A percentile compares a stretch with the other conserved stretches of the same genome.
Conservation (phyloP, 2,888 invertebrate species). For the Leistus spinibarbis region DNA sequence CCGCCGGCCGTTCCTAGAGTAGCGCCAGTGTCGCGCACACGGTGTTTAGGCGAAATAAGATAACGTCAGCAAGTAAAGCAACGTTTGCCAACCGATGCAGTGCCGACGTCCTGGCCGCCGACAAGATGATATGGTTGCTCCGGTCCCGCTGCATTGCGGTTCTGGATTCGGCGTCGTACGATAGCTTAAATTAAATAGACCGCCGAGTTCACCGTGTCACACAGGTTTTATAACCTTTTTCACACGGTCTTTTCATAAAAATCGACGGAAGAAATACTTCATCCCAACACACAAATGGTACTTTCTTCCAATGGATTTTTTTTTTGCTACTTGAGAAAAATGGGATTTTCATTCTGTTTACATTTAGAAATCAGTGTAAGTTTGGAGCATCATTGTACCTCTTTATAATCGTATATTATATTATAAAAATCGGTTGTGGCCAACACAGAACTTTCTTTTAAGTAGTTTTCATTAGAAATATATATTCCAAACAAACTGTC, state of each 20-base stretch:
- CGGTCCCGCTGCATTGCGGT: constrained; percentile 25
- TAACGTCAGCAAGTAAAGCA: constrained; percentile 24
- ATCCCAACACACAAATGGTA: background rate
- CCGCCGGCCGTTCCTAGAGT: background rate
- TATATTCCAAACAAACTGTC: too few species aligned
- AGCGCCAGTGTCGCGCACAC: background rate
- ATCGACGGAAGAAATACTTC: background rate
- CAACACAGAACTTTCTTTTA: too few species aligned
- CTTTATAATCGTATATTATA: too few species aligned
- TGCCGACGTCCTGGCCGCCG: background rate
- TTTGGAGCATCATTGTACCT: too few species aligned
- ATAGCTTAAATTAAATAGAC: constrained; percentile 36
- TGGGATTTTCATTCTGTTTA: too few species aligned
- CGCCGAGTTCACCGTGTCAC: constrained; percentile 30
- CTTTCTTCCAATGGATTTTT: background rate
- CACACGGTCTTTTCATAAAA: constrained; percentile 9
- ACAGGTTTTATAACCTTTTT: constrained; percentile 33
- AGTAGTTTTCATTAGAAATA: too few species aligned
- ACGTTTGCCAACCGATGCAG: background rate
- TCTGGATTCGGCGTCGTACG: constrained; percentile 1
- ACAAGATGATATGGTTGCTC: too few species aligned
- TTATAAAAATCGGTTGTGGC: too few species aligned
- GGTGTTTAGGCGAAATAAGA: constrained; percentile 25
- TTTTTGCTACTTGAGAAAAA: too few species aligned
- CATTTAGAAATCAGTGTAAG: too few species aligned